phyloP scores from a whole-genome alignment of 2,888 invertebrate genomes.

The Erpobdella octoculata region DNA sequence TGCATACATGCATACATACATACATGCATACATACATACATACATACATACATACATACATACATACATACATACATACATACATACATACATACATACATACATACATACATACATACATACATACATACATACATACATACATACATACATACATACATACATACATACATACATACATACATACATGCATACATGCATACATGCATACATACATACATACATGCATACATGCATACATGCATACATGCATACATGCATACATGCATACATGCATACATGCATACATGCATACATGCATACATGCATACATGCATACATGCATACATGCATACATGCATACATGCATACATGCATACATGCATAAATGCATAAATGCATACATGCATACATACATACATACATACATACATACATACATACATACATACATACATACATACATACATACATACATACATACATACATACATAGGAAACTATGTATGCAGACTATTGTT shows the following conservation, averaged over 20 bases:
- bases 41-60: background rate
- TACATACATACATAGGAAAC: background rate
- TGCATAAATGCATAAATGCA: too few relatives aligned
- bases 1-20: too few relatives aligned
- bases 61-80: background rate
- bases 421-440: slow-evolving; percentile 19
- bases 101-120: slow-evolving; percentile 2
- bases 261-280: too few relatives aligned
- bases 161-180: slow-evolving; percentile 15
- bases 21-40: slow-evolving; percentile 1
- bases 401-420: background rate
- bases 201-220: slow-evolving; percentile 15
- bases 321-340: slow-evolving; percentile 17
- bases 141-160: slow-evolving; percentile 12
- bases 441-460: slow-evolving; percentile 22
- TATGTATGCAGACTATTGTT: too few relatives aligned
- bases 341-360: too few relatives aligned
- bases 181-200: slow-evolving; percentile 4
- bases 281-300: too few relatives aligned
- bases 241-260: background rate
- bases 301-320: slow-evolving; percentile 11
- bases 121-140: slow-evolving; percentile 12
- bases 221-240: slow-evolving; percentile 2
- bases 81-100: background rate
- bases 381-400: background rate